Evolutionary conservation across 2,888 invertebrate species (phyloP), one percentile per base, ranked within the genome.

Genomic region (Carabus problematicus): DNA sequence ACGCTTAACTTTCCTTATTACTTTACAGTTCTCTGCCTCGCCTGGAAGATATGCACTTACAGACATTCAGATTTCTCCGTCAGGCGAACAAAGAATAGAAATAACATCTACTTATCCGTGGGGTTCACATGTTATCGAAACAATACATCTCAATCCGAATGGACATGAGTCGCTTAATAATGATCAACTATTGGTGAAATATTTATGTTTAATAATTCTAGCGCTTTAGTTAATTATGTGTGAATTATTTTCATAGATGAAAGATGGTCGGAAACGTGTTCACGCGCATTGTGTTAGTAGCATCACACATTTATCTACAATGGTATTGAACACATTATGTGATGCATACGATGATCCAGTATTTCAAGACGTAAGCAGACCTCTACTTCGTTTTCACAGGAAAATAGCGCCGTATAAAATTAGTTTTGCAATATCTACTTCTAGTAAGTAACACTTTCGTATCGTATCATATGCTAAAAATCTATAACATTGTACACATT

Each of bases 401-500:
- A 89, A 87, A 80, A 82, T 93, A 70, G 87, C 92, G 11, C 94
- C 94, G 0, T 93, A 89, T 76, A 93, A 93, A 84, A 87, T 91
- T 70, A 86, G 87, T 56, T 88, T 93, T 78, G 85, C 86, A 16
- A 79, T 88, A 59, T 77, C 85, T 61, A 77, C 77, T 73, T 71
- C 79, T 78, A 80, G 85, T 85, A 75, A 72, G 12, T 61, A 64
- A 39, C 18, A 60, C 58, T 58, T 70, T 40, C 56, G 49, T 66
- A 41, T 43, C 61, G 40, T 67, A 56, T 72, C 71, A 12, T 70
- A 68, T 19, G 42, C 62, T 47, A 42, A 29, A 6, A 29, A 6
- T 29, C 29, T 29, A 29, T 3, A 6, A 6, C 29, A 6, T 6
- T 29, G 29, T 29, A 6, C 29, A 29, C 29, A 18, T 70, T 74